phyloP scores from a whole-genome alignment of 2,888 invertebrate genomes.

The Yponomeuta sedellus region DNA sequence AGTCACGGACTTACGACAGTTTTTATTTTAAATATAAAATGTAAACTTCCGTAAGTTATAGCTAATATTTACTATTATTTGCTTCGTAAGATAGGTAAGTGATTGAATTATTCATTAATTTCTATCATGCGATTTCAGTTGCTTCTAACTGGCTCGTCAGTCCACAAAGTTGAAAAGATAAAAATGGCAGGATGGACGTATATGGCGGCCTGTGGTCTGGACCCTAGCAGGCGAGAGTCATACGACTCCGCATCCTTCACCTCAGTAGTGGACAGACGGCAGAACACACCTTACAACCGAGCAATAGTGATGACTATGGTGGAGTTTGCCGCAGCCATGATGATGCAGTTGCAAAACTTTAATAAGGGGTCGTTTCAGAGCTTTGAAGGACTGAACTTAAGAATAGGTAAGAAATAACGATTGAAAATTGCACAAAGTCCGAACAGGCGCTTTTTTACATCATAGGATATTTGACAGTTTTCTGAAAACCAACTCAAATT shows the following conservation, averaged over 20 bases:
- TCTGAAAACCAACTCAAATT: too few species aligned
- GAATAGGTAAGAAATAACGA: slow-evolving; percentile 77
- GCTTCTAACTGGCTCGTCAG: slow-evolving; percentile 77
- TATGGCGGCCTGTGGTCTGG: slow-evolving; percentile 97
- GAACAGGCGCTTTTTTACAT: too few species aligned
- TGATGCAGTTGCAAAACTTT: slow-evolving; percentile 70
- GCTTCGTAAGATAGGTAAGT: too few species aligned
- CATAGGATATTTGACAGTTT: too few species aligned
- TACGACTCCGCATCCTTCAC: slow-evolving; percentile 50
- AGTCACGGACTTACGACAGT: too few species aligned
- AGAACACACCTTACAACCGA: slow-evolving; percentile 53
- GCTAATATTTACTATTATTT: too few species aligned
- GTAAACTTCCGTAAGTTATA: too few species aligned
- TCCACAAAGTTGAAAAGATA: slow-evolving; percentile 92
- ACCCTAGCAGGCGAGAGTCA: slow-evolving; percentile 81
- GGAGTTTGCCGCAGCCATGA: slow-evolving; percentile 70
- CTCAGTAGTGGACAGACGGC: slow-evolving; percentile 38
- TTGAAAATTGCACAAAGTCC: too few species aligned
- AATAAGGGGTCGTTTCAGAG: slow-evolving; percentile 78
- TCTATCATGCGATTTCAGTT: slow-evolving; percentile 59
- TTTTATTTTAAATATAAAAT: too few species aligned
- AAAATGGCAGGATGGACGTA: slow-evolving; percentile 98
- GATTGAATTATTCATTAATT: not conserved
- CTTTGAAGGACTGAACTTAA: slow-evolving; percentile 79
- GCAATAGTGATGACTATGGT: slow-evolving; percentile 67